Percentiles rank a stretch among this genome's conserved stretches.
These are phyloP conservation scores for Dioctria linearis DNA, from an alignment of 2,888 invertebrate species.

Conservation along the genomic window DNA sequence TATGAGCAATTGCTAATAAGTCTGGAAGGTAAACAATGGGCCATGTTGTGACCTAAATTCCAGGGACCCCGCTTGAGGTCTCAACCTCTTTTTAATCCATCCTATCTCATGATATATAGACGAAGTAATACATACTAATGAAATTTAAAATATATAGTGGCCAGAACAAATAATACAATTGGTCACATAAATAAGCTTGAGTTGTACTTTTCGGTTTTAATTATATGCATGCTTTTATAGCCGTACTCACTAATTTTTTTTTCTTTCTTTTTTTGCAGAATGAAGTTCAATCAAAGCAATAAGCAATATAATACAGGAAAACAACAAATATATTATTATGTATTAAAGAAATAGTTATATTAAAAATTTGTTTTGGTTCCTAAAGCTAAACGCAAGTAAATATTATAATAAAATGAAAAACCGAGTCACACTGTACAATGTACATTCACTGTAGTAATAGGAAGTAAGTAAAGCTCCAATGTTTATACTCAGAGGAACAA, in stretches of 20 bases:
- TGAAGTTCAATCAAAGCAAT: conserved; percentile 59
- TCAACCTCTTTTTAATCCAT: no score
- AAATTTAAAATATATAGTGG: no score
- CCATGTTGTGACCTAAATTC: no score
- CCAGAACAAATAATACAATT: no score
- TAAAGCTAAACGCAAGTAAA: conserved; percentile 43
- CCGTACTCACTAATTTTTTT: conserved; percentile 22
- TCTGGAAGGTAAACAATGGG: no score
- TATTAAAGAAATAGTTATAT: conserved; percentile 47
- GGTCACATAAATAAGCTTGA: not conserved
- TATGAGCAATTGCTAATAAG: no score
- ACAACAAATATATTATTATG: conserved; percentile 34
- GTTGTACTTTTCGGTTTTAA: not conserved
- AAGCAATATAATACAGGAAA: conserved; percentile 58
- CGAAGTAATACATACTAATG: no score
- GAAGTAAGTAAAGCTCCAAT: conserved; percentile 11
- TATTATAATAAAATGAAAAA: conserved; percentile 27
- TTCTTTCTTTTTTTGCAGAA: conserved; percentile 55
- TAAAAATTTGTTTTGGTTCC: conserved; percentile 56
- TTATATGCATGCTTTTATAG: not conserved
- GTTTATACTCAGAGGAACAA: conserved; percentile 10
- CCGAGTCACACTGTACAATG: conserved; percentile 30
- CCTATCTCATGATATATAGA: no score
- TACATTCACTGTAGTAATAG: conserved; percentile 37
- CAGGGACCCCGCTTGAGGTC: no score